Percentiles rank a stretch among this genome's conserved stretches.
Evolutionary conservation across 2,797 vertebrate genomes (phyloP).

Genomic region (Cuniculus paca): DNA sequence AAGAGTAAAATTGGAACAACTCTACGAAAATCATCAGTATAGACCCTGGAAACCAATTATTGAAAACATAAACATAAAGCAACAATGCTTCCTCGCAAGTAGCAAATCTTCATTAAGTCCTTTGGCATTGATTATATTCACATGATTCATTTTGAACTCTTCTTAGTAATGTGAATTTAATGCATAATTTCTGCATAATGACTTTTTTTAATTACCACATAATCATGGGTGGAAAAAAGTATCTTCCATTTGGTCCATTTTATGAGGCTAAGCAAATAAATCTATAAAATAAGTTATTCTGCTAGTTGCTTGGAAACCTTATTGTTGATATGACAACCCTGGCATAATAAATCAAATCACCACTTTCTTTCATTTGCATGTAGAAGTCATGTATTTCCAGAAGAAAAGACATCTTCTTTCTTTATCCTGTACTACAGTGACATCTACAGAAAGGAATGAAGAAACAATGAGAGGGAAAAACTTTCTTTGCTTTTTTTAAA

Average conservation of each 20-base stretch:
- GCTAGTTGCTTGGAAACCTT: conserved; percentile 88
- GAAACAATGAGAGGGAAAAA: conserved; percentile 26
- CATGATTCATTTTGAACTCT: conserved; percentile 81
- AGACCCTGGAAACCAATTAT: conserved; percentile 71
- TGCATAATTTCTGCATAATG: conserved; percentile 81
- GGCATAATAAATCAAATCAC: conserved; percentile 85
- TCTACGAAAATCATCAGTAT: conserved; percentile 10
- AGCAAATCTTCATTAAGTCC: conserved; percentile 83
- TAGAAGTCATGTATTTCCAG: conserved; percentile 75
- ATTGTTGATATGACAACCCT: conserved; percentile 90
- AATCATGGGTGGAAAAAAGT: conserved; percentile 73
- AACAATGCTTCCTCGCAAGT: conserved; percentile 69
- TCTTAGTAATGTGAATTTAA: conserved; percentile 83
- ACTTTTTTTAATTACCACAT: conserved; percentile 84
- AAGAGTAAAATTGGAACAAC: conserved; percentile 56
- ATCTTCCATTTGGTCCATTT: conserved; percentile 82
- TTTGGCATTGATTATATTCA: conserved; percentile 81
- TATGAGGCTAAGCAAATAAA: conserved; percentile 86
- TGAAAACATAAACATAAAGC: conserved; percentile 77
- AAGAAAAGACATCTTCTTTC: conserved; percentile 69
- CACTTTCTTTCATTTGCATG: conserved; percentile 80
- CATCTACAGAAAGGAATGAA: conserved; percentile 88
- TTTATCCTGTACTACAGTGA: conserved; percentile 88
- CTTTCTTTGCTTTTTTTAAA: not conserved
- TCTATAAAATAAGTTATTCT: conserved; percentile 87